These are phyloP conservation scores for Pherbina coryleti DNA, from an alignment of 2,888 invertebrate species.

Conservation along the genomic window DNA sequence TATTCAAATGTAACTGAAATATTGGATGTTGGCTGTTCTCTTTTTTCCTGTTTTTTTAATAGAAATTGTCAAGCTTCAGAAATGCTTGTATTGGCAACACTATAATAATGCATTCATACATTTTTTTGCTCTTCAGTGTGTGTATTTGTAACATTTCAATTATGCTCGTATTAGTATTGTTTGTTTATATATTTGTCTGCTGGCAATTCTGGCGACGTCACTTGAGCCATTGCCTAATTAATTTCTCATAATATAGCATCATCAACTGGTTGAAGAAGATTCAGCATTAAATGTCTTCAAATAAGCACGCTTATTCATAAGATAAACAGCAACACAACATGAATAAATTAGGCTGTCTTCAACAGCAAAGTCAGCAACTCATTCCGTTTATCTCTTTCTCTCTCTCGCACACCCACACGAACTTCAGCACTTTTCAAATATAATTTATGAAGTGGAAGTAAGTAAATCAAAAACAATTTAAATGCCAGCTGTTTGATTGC, in stretches of 20 bases:
- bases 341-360: not conserved
- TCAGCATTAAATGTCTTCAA: not conserved
- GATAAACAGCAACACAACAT: not conserved
- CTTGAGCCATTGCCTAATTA: not conserved
- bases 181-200: not conserved
- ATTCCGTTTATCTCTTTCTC: not conserved
- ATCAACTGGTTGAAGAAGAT: not conserved
- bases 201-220: not conserved
- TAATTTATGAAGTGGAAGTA: constrained; percentile 62
- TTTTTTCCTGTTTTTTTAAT: not conserved
- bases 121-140: not conserved
- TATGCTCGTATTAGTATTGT: not conserved
- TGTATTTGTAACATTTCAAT: not conserved
- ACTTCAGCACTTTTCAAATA: constrained; percentile 50
- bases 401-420: not conserved
- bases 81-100: not conserved
- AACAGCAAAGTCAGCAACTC: no score
- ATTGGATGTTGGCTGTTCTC: not conserved
- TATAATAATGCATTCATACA: not conserved
- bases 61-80: not conserved
- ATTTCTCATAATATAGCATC: not conserved
- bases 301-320: not conserved
- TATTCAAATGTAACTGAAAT: not conserved
- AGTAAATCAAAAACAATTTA: constrained; percentile 64
- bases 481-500: constrained; percentile 42